phyloP scores from a whole-genome alignment of 2,113 vertebrate species.

The Spheniscus mendiculus region DNA sequence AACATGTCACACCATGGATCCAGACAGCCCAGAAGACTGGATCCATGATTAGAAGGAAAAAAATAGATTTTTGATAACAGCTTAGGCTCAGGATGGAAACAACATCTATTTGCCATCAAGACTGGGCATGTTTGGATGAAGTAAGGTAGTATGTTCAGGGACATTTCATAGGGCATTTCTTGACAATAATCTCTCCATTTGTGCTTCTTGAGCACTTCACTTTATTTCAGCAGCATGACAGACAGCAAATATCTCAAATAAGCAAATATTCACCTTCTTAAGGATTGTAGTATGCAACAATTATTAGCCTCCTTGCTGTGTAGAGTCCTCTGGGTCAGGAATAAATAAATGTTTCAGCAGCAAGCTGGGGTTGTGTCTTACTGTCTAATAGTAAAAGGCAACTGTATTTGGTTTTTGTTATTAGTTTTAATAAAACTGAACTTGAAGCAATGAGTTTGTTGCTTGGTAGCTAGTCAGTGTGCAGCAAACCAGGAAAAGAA shows the following conservation, averaged over 20 bases:
- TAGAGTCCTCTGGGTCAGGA: background rate
- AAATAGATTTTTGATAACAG: background rate
- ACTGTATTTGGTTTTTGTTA: fast-evolving
- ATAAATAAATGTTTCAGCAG: background rate
- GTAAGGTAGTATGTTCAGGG: background rate
- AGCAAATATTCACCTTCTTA: background rate
- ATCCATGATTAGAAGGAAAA: background rate
- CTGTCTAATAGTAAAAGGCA: background rate
- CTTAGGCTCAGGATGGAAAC: fast-evolving
- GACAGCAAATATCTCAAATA: background rate
- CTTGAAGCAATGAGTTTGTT: background rate
- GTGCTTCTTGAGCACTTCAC: background rate
- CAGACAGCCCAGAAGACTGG: background rate
- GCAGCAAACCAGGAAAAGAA: background rate
- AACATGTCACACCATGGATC: background rate
- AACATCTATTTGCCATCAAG: background rate
- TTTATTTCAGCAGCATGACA: background rate
- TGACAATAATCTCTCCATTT: background rate
- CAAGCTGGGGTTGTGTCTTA: background rate
- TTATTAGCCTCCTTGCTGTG: background rate
- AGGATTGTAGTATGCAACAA: background rate
- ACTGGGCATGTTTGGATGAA: background rate
- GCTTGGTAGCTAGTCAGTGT: background rate
- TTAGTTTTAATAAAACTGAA: background rate
- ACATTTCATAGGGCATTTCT: background rate